Percentiles rank a stretch among this genome's conserved stretches.
phyloP scores from a whole-genome alignment of 2,113 vertebrate genomes.

The Sylvia atricapilla region DNA sequence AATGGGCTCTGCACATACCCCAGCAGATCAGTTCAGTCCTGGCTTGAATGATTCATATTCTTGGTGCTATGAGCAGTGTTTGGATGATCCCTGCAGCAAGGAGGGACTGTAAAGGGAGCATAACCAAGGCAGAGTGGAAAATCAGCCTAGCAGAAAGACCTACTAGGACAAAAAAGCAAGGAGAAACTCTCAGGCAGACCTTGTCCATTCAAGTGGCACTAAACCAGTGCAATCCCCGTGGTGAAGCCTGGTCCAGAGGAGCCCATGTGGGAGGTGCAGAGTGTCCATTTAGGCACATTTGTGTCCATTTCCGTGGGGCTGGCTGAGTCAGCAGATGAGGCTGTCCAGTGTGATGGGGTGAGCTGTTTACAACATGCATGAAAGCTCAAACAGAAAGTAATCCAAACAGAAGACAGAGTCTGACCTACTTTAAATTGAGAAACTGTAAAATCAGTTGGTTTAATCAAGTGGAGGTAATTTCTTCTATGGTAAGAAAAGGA shows the following conservation, averaged over 20 bases:
- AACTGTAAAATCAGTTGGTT: neutral
- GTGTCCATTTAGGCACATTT: neutral
- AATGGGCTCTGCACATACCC: neutral
- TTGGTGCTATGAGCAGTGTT: neutral
- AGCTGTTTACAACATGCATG: neutral
- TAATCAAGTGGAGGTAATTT: neutral
- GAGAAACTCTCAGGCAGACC: neutral
- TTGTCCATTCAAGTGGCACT: neutral
- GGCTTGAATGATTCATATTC: neutral
- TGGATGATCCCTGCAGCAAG: neutral
- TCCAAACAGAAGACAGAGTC: neutral
- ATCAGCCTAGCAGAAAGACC: neutral
- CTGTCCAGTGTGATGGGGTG: neutral
- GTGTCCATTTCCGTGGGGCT: neutral
- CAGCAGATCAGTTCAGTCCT: neutral
- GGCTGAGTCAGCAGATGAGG: neutral
- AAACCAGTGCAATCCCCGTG: neutral
- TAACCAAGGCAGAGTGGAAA: neutral
- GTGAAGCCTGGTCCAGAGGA: neutral
- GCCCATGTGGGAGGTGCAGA: fast-evolving
- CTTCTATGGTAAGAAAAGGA: neutral
- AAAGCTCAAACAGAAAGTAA: neutral
- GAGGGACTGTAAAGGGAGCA: neutral
- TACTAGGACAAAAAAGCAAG: neutral
- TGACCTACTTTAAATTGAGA: neutral